Percentiles rank a stretch among this genome's conserved stretches.
These are phyloP conservation scores for Tortricodes alternella DNA, from an alignment of 2,888 invertebrate genomes.

Conservation along the genomic window DNA sequence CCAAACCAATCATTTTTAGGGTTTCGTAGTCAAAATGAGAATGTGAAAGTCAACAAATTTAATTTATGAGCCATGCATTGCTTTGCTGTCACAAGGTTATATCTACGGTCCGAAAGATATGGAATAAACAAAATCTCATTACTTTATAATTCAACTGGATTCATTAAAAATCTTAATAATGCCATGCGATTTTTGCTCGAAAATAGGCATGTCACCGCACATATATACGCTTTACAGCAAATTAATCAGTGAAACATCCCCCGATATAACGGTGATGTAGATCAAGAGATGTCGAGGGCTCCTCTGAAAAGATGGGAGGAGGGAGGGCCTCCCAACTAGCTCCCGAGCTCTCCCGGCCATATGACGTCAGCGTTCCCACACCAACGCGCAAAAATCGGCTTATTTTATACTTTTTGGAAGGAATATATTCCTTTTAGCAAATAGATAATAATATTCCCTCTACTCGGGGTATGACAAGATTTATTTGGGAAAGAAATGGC, in stretches of 20 bases:
- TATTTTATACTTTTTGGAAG: constrained; percentile 37
- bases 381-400: constrained; percentile 38
- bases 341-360: constrained; percentile 34
- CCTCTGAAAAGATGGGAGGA: constrained; percentile 4
- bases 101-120: too few species aligned
- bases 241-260: constrained; percentile 44
- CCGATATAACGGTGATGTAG: constrained; percentile 25
- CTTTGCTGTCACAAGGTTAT: too few species aligned
- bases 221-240: constrained; percentile 38
- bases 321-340: constrained; percentile 31
- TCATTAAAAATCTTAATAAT: too few species aligned
- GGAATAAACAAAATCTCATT: too few species aligned
- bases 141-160: too few species aligned
- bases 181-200: too few species aligned
- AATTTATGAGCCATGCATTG: too few species aligned
- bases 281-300: constrained; percentile 26
- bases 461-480: neutral
- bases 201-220: too few species aligned
- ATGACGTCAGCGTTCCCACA: constrained; percentile 49
- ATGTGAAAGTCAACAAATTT: too few species aligned
- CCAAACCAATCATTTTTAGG: too few species aligned
- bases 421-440: constrained; percentile 22
- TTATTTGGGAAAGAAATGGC: neutral
- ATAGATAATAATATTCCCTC: neutral
- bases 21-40: too few species aligned